Evolutionary conservation across 2,797 vertebrate species (phyloP).

Genomic region (Sus cebifrons): DNA sequence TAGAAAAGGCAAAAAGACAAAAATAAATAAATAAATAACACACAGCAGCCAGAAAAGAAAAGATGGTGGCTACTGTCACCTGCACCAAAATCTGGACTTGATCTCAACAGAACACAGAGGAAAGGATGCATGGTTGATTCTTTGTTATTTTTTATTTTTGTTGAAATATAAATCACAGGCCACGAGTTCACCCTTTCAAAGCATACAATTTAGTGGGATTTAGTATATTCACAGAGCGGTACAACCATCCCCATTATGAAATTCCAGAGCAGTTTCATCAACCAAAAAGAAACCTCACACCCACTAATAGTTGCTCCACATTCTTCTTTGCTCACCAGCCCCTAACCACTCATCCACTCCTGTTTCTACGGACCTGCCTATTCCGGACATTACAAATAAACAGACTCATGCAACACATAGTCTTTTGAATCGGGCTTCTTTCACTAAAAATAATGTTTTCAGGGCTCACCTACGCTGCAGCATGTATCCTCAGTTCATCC

Average conservation of each 20-base stretch:
- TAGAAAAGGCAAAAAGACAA: no score
- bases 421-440: neutral
- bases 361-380: neutral
- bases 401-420: neutral
- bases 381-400: slow-evolving; percentile 8
- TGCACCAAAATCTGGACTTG: neutral
- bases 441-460: neutral
- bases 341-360: neutral
- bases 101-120: neutral
- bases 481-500: neutral
- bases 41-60: neutral
- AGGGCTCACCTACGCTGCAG: neutral
- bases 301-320: neutral
- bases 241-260: neutral
- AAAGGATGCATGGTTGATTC: neutral
- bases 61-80: no score
- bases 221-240: neutral
- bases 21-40: neutral
- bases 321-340: neutral
- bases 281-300: slow-evolving; percentile 14
- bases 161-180: slow-evolving; percentile 4
- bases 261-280: neutral
- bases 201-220: neutral
- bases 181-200: neutral
- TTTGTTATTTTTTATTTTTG: slow-evolving; percentile 1